Evolutionary conservation across 2,113 vertebrate species (phyloP).

Genomic region (Heterotilapia buettikoferi): DNA sequence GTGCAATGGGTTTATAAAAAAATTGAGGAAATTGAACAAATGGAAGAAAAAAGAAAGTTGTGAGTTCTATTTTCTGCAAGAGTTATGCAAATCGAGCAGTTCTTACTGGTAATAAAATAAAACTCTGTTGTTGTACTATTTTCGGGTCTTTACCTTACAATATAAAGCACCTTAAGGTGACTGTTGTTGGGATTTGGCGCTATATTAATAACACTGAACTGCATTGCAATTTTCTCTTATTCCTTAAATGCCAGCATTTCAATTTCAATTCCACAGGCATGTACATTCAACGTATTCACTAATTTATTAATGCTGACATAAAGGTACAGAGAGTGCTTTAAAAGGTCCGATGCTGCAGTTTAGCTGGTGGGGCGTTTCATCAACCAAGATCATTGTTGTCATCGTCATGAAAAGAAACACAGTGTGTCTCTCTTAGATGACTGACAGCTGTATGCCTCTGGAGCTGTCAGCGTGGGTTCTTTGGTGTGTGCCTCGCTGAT

Average conservation of each 20-base stretch:
- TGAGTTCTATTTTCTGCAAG: not conserved
- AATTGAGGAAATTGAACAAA: not conserved
- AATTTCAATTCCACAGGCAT: not conserved
- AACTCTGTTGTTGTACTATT: not conserved
- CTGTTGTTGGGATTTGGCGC: not conserved
- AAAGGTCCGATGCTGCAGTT: not conserved
- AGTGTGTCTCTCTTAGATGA: not conserved
- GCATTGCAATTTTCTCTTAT: not conserved
- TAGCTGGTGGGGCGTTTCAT: not conserved
- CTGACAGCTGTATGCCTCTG: constrained; percentile 7
- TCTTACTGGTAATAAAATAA: not conserved
- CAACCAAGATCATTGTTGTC: not conserved
- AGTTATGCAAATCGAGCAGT: not conserved
- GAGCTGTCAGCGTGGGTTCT: constrained; percentile 4
- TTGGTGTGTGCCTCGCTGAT: not conserved
- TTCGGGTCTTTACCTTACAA: not conserved
- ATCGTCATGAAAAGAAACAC: not conserved
- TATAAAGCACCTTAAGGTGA: not conserved
- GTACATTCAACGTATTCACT: accelerated
- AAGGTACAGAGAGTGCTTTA: not conserved
- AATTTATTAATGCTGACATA: not conserved
- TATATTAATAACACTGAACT: not conserved
- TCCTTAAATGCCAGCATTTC: not conserved
- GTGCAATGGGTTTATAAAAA: not conserved
- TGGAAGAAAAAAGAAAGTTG: not conserved